Evolutionary conservation across 2,113 vertebrate species (phyloP).

Genomic region (Narcine bancroftii): DNA sequence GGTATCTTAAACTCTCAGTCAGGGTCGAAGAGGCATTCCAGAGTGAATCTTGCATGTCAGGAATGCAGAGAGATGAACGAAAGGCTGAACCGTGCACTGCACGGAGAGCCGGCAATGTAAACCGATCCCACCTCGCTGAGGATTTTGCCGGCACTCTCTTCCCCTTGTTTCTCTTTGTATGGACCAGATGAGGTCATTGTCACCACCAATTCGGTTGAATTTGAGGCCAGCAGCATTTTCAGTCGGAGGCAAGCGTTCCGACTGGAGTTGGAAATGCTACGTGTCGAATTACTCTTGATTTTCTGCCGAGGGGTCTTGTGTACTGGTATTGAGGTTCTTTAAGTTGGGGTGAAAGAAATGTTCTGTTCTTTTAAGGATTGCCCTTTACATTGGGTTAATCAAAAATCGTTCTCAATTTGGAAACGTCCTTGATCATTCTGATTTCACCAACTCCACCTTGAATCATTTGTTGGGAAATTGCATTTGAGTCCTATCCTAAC

Average conservation of each 20-base stretch:
- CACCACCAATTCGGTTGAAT: background rate
- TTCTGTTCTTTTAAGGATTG: background rate
- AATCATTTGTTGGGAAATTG: background rate
- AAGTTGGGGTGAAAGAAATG: background rate
- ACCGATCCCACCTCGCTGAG: background rate
- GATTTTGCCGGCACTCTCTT: background rate
- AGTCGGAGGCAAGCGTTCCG: background rate
- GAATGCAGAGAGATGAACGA: slow-evolving; percentile 4
- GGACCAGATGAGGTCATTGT: slow-evolving; percentile 20
- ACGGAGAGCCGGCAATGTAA: background rate
- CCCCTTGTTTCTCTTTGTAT: background rate
- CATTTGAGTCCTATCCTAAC: background rate
- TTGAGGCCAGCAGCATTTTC: background rate
- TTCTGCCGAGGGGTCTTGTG: background rate
- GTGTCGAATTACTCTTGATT: background rate
- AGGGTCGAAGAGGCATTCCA: slow-evolving; percentile 28
- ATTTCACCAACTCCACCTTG: background rate
- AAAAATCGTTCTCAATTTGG: background rate
- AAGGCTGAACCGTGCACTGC: background rate
- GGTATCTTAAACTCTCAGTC: slow-evolving; percentile 8
- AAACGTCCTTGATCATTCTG: background rate
- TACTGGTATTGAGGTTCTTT: background rate
- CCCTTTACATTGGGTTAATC: background rate
- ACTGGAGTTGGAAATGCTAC: background rate
- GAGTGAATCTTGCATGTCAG: slow-evolving; percentile 31